Base-by-base conservation (phyloP, 2,888 invertebrate species). In the Megamerina dolium region DNA sequence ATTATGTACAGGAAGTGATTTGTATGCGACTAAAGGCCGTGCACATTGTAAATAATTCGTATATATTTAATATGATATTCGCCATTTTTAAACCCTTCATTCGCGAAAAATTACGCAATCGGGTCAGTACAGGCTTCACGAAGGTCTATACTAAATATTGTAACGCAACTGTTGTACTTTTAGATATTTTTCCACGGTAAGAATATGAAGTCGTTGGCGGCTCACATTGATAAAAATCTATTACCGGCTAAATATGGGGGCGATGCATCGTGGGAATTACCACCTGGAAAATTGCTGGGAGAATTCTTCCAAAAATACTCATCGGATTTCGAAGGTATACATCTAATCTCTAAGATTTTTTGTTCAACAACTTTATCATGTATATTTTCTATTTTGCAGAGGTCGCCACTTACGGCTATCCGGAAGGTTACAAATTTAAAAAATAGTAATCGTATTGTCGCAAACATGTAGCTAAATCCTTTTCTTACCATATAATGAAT, bases 11-110 rank as follows among this genome's bases (percentile, higher is more conserved):
- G 61, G 90, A 88, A 60, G 85, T 87, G 59, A 81, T 88, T 21
- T 88, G 92, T 0, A 75, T 83, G 48, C 80, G 93, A 37, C 72
- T 94, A 33, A 91, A 90, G 70, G 88, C 81, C 0, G 81, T 94
- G 3, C 92, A 93, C 63, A 77, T 92, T 37, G 75, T 93, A n/a
- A 89, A 89, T 65, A 91, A 93, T 63, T 87, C 92, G 0, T 81
- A 79, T 52, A 77, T 91, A 48, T 92, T 93, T 72, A 89, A 88
- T 61, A 83, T 90, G 79, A 74, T 88, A 4, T 92, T 85, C 60
- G 81, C 85, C 8, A 76, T 94, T 42, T 86, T 93, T 68, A 90
- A 89, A 64, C 93, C 92, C 1, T 92, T 93, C 64, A 74, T 93
- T 54, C 77, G 84, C 51, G 87, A 89, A 61, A 92, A 91, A 72